Percentiles rank a stretch among this genome's conserved stretches.
These are phyloP conservation scores for Enteromius thamalakanensis DNA, from an alignment of 2,797 vertebrate genomes.

Conservation along the genomic window DNA sequence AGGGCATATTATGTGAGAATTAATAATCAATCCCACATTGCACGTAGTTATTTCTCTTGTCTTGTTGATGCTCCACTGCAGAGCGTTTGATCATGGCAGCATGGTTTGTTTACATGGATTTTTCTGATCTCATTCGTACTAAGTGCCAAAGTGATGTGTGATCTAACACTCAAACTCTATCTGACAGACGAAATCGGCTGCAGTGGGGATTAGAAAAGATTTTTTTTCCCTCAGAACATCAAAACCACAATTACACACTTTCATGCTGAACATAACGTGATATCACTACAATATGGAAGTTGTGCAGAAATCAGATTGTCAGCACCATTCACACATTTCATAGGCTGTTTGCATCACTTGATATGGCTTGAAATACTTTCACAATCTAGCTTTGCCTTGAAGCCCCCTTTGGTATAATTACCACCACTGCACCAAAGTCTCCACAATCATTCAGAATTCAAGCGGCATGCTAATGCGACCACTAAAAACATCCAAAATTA, in stretches of 20 bases:
- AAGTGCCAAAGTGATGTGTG: slow-evolving; percentile 52
- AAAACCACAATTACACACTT: slow-evolving; percentile 10
- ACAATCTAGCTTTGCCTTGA: background rate
- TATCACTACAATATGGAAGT: background rate
- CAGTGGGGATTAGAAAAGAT: slow-evolving; percentile 1
- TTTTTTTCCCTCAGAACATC: slow-evolving; percentile 18
- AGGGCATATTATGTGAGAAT: background rate
- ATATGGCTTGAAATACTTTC: slow-evolving; percentile 9
- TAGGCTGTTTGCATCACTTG: background rate
- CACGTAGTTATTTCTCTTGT: background rate
- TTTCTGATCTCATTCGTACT: slow-evolving; percentile 51
- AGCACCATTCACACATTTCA: background rate
- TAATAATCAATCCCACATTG: background rate
- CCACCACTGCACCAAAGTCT: slow-evolving; percentile 11
- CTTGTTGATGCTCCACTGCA: slow-evolving; percentile 10
- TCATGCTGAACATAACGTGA: background rate
- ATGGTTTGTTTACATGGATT: slow-evolving; percentile 36
- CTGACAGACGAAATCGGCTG: slow-evolving; percentile 27
- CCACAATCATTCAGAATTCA: slow-evolving; percentile 23
- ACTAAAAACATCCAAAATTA: slow-evolving; percentile 43
- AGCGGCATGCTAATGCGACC: slow-evolving; percentile 33
- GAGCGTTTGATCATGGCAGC: slow-evolving; percentile 31
- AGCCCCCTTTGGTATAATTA: slow-evolving; percentile 16
- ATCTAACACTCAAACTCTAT: slow-evolving; percentile 43
- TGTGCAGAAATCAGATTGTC: slow-evolving; percentile 2